Conservation (phyloP, 1,140 invertebrate genomes). For the Zophobas atratus region DNA sequence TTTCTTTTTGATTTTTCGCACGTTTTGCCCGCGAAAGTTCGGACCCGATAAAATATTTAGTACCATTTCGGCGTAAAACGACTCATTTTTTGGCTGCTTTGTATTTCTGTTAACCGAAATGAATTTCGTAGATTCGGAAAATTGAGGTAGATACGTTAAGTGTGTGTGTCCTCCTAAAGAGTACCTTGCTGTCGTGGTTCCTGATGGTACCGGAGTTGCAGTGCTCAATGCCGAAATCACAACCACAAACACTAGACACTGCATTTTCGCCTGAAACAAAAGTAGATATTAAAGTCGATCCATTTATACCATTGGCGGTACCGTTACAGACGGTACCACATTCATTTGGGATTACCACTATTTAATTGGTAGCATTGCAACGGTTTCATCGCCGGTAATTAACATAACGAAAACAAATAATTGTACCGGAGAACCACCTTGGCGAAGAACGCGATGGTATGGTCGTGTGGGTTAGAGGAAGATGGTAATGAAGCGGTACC, state of each 20-base stretch:
- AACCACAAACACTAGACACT: constrained; percentile 58
- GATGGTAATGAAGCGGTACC: constrained; percentile 47
- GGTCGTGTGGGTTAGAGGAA: constrained; percentile 18
- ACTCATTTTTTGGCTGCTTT: constrained; percentile 46
- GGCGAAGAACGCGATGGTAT: constrained; percentile 6
- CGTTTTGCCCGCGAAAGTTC: constrained; percentile 1
- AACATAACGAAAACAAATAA: constrained; percentile 30
- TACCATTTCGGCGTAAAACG: constrained; percentile 32
- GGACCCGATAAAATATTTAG: constrained; percentile 31
- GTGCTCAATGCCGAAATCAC: constrained; percentile 48
- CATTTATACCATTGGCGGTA: not conserved
- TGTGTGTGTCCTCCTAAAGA: constrained; percentile 48
- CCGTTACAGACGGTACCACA: constrained; percentile 30
- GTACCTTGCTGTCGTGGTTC: constrained; percentile 62
- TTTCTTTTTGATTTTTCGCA: constrained; percentile 38
- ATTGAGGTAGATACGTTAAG: constrained; percentile 44
- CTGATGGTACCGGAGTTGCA: constrained; percentile 51
- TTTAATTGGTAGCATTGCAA: constrained; percentile 26
- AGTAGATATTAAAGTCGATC: constrained; percentile 31
- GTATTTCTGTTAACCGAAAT: constrained; percentile 13
- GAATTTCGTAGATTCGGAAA: constrained; percentile 34
- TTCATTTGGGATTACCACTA: constrained; percentile 6
- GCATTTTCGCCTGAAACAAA: constrained; percentile 63
- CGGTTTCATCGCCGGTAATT: constrained; percentile 14
- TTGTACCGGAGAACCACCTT: constrained; percentile 1